These are phyloP conservation scores for Gobio gobio DNA, from an alignment of 2,113 vertebrate species.

Conservation along the genomic window DNA sequence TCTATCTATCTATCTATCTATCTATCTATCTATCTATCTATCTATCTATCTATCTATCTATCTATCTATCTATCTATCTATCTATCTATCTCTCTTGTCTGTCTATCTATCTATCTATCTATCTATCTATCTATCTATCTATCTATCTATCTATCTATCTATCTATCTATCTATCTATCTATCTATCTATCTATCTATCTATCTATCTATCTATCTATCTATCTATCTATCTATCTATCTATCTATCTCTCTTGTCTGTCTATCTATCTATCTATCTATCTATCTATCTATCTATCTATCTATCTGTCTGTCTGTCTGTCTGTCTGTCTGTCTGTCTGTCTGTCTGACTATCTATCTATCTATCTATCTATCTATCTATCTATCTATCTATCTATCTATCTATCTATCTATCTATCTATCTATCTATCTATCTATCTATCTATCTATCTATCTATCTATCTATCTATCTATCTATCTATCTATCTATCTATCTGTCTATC, in stretches of 20 bases:
- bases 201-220: neutral
- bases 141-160: too few species aligned
- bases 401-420: neutral
- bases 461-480: neutral
- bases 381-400: neutral
- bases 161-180: neutral
- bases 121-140: too few species aligned
- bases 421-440: accelerated
- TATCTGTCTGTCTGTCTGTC: neutral
- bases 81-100: too few species aligned
- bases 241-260: neutral
- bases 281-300: neutral
- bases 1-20: too few species aligned
- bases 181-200: neutral
- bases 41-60: too few species aligned
- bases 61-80: too few species aligned
- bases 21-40: too few species aligned
- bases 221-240: neutral
- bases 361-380: neutral
- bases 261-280: neutral
- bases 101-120: too few species aligned
- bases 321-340: neutral
- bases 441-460: neutral
- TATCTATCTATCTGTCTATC: neutral
- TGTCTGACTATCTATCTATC: neutral